Percentiles rank a stretch among this genome's conserved stretches.
phyloP scores from a whole-genome alignment of 2,888 invertebrate genomes.

The Hirtodrosophila cameraria region DNA sequence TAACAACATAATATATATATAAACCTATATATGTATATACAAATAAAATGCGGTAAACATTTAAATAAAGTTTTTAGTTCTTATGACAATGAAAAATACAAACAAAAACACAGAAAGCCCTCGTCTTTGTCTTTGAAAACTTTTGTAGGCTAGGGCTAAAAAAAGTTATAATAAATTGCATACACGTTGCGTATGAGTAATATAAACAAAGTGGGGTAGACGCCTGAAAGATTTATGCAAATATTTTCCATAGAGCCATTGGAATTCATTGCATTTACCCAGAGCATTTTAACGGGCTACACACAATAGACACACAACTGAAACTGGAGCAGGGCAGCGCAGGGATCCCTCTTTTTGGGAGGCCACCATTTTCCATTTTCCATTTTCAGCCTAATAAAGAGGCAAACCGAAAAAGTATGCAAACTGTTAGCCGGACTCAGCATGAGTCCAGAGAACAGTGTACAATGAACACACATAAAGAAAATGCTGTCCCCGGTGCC shows the following conservation, averaged over 20 bases:
- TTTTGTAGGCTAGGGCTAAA: constrained; percentile 18
- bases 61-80: constrained; percentile 76
- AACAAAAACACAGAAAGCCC: constrained; percentile 20
- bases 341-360: constrained; percentile 13
- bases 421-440: constrained; percentile 49
- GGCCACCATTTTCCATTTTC: constrained; percentile 58
- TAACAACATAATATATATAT: constrained; percentile 48
- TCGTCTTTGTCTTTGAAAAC: constrained; percentile 15
- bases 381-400: constrained; percentile 76
- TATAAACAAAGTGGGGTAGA: constrained; percentile 37
- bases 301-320: constrained; percentile 42
- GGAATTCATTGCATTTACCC: constrained; percentile 71
- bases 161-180: constrained; percentile 56
- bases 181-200: constrained; percentile 55
- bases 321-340: constrained; percentile 9
- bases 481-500: constrained; percentile 49
- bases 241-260: constrained; percentile 62
- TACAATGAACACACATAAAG: constrained; percentile 54
- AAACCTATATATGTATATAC: too few species aligned
- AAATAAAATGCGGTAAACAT: constrained; percentile 57
- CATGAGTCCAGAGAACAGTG: constrained; percentile 27
- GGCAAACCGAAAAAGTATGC: constrained; percentile 47
- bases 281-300: constrained; percentile 70
- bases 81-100: constrained; percentile 73
- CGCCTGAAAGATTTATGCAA: constrained; percentile 70